Evolutionary conservation across 2,113 vertebrate species (phyloP), one percentile per base, ranked within the genome.

Genomic region (Cyanistes caeruleus): DNA sequence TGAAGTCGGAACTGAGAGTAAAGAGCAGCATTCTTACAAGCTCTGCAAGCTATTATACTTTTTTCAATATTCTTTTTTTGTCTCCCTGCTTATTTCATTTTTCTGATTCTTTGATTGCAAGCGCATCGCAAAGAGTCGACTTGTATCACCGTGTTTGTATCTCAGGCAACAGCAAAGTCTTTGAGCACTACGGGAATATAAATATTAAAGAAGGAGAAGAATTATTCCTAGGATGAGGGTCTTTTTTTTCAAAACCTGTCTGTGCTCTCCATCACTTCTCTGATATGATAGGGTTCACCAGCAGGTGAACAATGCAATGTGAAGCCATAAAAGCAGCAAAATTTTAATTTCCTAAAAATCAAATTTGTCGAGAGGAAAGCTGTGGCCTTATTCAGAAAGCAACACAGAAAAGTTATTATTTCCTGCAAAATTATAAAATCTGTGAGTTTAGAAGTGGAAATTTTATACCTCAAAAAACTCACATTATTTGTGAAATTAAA

Each of bases 181-280:
- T 92, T 84, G 59, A 95, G 27, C 56, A 52, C 52, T 65, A 44
- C 3, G 7, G 68, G 24, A 78, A 84, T 81, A 89, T 72, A 92
- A 87, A 87, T 92, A 92, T 81, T 92, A 96, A 89, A 94, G 60
- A 86, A 96, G 63, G 31, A 90, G 23, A 84, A 67, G 35, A 94
- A 75, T 72, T 81, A 86, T 87, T 89, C 60, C 64, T 84, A 48
- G 22, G 33, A 75, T 67, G 7, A 87, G 17, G 17, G 20, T 1
- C 5, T 60, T 78, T 90, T 89, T 89, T 80, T 78, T 23, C 11
- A 39, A 18, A 92, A 74, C 33, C 48, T 69, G 6, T 39, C n/a
- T 88, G 41, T 93, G 62, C 17, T 83, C 64, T 88, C 64, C 20
- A 59, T 91, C 31, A 15, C 9, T 75, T 74, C 83, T 87, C 56